phyloP scores from a whole-genome alignment of 2,113 vertebrate genomes.

The Jaculus jaculus region DNA sequence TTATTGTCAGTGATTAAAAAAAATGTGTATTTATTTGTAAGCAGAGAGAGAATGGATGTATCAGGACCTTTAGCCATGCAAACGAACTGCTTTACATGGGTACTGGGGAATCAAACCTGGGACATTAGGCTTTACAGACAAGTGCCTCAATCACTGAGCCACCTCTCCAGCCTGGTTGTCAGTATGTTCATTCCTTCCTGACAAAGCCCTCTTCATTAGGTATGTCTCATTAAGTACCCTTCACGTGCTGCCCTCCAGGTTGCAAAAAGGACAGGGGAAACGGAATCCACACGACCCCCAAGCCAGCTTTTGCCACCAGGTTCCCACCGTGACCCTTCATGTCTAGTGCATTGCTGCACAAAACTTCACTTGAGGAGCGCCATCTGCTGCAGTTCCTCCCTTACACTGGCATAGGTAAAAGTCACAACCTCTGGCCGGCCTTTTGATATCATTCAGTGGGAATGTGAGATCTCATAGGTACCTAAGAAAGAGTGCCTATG shows the following conservation, averaged over 20 bases:
- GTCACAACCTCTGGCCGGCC: background rate
- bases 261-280: rapidly evolving
- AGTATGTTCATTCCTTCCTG: too few relatives aligned
- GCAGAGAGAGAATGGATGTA: too few relatives aligned
- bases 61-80: too few relatives aligned
- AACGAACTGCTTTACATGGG: too few relatives aligned
- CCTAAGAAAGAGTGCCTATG: background rate
- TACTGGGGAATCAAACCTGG: too few relatives aligned
- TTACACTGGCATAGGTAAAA: background rate
- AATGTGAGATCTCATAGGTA: background rate
- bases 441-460: background rate
- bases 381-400: background rate
- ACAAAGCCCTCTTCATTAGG: background rate
- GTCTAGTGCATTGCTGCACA: background rate
- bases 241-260: rapidly evolving
- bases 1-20: too few relatives aligned
- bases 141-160: too few relatives aligned
- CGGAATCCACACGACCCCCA: background rate
- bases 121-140: too few relatives aligned
- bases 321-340: background rate
- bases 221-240: background rate
- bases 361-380: background rate
- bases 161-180: too few relatives aligned
- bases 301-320: background rate
- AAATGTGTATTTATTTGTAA: too few relatives aligned